These are phyloP conservation scores for Drosophila barbarae DNA, from an alignment of 2,888 invertebrate species.

Conservation along the genomic window DNA sequence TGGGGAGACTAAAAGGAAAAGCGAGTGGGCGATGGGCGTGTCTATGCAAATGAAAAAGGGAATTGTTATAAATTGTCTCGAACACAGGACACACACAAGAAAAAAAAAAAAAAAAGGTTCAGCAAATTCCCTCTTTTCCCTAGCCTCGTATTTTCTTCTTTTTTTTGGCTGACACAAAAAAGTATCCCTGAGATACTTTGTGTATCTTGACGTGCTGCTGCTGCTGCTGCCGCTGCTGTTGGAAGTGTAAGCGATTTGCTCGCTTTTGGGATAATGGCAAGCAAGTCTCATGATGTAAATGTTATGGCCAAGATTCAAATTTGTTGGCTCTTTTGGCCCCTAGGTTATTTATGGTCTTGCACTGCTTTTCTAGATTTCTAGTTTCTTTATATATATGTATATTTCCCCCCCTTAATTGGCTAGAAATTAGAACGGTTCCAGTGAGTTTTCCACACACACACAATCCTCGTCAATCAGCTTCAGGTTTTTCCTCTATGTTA, in stretches of 20 bases:
- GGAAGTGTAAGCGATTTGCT: slow-evolving; percentile 60
- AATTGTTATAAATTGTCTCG: slow-evolving; percentile 69
- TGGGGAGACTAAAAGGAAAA: not conserved
- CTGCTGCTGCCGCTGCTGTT: slow-evolving; percentile 22
- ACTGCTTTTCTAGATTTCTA: not conserved
- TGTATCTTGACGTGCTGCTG: slow-evolving; percentile 57
- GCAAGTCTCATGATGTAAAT: slow-evolving; percentile 34
- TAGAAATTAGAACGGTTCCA: slow-evolving; percentile 27
- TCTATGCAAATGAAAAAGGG: slow-evolving; percentile 58
- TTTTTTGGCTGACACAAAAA: not conserved
- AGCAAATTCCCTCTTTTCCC: slow-evolving; percentile 2
- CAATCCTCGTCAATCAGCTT: slow-evolving; percentile 22
- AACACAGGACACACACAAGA: not conserved
- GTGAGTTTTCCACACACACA: slow-evolving; percentile 12
- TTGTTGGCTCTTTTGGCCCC: not conserved
- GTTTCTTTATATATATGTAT: not conserved
- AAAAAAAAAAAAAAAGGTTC: slow-evolving; percentile 12
- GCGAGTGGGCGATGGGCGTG: slow-evolving; percentile 13
- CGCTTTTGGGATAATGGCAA: slow-evolving; percentile 22
- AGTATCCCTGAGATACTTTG: slow-evolving; percentile 54
- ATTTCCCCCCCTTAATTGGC: slow-evolving; percentile 4
- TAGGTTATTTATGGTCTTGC: slow-evolving; percentile 4
- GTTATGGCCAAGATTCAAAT: slow-evolving; percentile 9
- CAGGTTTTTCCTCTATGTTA: slow-evolving; percentile 18
- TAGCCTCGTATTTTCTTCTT: slow-evolving; percentile 33